Evolutionary conservation across 2,113 vertebrate species (phyloP), one percentile per base, ranked within the genome.

Genomic region (Progne subis): DNA sequence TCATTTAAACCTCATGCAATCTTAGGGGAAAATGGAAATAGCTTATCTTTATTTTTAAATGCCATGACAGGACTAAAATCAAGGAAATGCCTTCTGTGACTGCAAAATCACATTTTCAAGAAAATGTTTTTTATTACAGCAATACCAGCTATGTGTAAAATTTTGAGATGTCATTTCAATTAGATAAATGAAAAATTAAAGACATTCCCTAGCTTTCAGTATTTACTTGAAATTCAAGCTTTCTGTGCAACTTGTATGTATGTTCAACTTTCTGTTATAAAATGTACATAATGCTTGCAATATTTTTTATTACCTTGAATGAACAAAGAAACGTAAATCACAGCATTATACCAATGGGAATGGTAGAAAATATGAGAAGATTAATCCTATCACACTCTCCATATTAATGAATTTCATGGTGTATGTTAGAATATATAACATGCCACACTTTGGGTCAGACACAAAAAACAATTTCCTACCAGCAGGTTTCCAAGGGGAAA

Each of bases 21-120:
- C 90, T 92, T 89, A 64, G 83, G 76, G 77, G 90, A 68, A 94
- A 96, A 96, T 95, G 57, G 91, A 96, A 97, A 92, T 46, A 91
- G 75, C 71, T 84, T 92, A 96, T 96, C 86, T 95, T 96, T 97
- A 90, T 83, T 94, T 95, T 90, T 88, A 94, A 97, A 94, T 39
- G 28, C 94, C 86, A 63, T 94, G 96, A 96, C 96, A 96, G 94
- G 72, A 86, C 63, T 81, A 82, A 96, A 97, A 93, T 84, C 72
- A 88, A 88, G 56, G 23, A 95, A 93, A 95, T 95, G 49, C 14
- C 41, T 95, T 96, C 32, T 28, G 56, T 91, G 70, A 83, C 70
- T 91, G 24, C 43, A 96, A 92, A 96, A 94, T 70, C 23, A 31
- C 81, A 86, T 94, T 97, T 96, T 79, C 56, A 80, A 93, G 72